A percentile compares a stretch with the other conserved stretches of the same genome.
Conservation (phyloP, 2,888 invertebrate genomes). For the Chymomyza fuscimana region DNA sequence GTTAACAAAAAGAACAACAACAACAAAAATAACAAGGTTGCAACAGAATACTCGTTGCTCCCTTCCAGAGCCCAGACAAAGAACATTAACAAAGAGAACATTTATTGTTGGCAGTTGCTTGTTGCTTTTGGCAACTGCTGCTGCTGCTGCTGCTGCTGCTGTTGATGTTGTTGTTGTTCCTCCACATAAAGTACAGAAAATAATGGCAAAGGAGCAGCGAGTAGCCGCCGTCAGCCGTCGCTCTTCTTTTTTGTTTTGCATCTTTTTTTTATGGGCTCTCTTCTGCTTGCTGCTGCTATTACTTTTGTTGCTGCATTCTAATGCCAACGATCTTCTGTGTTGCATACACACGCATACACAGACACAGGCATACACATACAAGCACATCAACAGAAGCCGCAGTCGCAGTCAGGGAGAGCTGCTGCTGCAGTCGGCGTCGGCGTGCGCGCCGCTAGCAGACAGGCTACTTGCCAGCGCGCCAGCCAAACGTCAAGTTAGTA, state of each 20-base stretch:
- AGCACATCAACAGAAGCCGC: neutral
- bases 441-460: neutral
- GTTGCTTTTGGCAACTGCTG: neutral
- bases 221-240: too few relatives aligned
- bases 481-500: conserved; percentile 45
- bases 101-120: neutral
- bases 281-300: neutral
- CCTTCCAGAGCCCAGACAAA: neutral
- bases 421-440: conserved; percentile 5
- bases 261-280: too few relatives aligned
- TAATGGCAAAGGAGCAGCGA: neutral
- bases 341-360: neutral
- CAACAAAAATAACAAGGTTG: neutral
- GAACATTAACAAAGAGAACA: neutral
- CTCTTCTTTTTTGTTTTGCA: neutral
- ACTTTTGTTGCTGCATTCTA: neutral
- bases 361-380: neutral
- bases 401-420: neutral
- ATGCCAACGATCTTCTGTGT: neutral
- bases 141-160: neutral
- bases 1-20: neutral
- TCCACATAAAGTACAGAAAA: neutral
- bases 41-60: neutral
- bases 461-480: conserved; percentile 3
- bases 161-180: neutral